A percentile compares a stretch with the other conserved stretches of the same genome.
Conservation (phyloP, 1,140 invertebrate species). For the Euwallacea fornicatus region DNA sequence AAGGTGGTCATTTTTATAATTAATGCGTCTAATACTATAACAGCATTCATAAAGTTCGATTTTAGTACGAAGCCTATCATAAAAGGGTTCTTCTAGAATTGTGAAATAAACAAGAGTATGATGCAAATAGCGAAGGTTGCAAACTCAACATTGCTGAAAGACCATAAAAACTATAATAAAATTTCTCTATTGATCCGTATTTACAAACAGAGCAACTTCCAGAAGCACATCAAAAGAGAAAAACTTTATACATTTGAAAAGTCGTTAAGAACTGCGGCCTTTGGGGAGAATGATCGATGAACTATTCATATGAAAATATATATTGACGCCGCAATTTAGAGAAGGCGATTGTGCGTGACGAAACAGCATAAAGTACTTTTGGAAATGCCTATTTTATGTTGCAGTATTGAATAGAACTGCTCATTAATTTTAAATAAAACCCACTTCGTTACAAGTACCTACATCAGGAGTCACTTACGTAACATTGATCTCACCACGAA, state of each 20-base stretch:
- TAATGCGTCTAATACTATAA: no score
- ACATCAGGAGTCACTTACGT: no score
- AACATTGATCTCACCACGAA: no score
- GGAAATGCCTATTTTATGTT: slow-evolving; percentile 10
- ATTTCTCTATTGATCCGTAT: slow-evolving; percentile 9
- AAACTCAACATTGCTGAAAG: neutral
- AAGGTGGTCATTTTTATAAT: no score
- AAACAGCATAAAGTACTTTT: slow-evolving; percentile 28
- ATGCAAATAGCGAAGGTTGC: no score
- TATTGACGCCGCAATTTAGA: slow-evolving; percentile 20
- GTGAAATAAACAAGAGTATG: no score
- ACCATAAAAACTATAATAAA: slow-evolving; percentile 6
- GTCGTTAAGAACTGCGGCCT: slow-evolving; percentile 23
- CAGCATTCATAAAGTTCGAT: no score
- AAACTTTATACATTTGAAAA: slow-evolving; percentile 26
- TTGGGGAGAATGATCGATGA: slow-evolving; percentile 31
- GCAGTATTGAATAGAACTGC: slow-evolving; percentile 4
- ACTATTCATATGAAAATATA: slow-evolving; percentile 36
- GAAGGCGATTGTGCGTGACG: slow-evolving; percentile 26
- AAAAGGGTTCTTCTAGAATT: no score
- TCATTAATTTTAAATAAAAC: neutral
- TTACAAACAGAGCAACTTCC: slow-evolving; percentile 19
- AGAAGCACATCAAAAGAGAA: slow-evolving; percentile 13
- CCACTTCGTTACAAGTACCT: no score
- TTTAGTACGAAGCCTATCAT: no score